Percentiles rank a stretch among this genome's conserved stretches.
These are phyloP conservation scores for Matsumurasca onukii DNA, from an alignment of 1,140 invertebrate species.

Conservation along the genomic window DNA sequence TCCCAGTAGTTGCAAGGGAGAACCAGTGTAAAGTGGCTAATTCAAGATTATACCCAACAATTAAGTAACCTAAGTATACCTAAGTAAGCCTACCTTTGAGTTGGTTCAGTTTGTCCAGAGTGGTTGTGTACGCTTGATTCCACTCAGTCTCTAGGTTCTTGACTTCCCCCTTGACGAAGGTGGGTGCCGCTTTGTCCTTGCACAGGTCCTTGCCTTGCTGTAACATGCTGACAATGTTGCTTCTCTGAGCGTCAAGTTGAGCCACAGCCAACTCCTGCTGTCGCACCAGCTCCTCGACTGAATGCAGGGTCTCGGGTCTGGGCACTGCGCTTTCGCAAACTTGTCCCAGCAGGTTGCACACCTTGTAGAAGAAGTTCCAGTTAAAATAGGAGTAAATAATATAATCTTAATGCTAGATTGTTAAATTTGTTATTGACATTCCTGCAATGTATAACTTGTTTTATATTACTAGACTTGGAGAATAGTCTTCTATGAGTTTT, in stretches of 20 bases:
- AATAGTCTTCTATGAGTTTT: too few species aligned
- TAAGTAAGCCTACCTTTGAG: too few species aligned
- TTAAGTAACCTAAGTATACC: too few species aligned
- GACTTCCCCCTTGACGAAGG: slow-evolving; percentile 82
- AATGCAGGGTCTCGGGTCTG: slow-evolving; percentile 69
- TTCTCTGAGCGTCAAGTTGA: slow-evolving; percentile 81
- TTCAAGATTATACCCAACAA: too few species aligned
- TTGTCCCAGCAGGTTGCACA: slow-evolving; percentile 67
- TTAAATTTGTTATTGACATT: too few species aligned
- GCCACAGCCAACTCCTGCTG: slow-evolving; percentile 79
- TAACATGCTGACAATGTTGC: slow-evolving; percentile 85
- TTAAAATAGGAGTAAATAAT: not conserved
- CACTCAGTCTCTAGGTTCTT: slow-evolving; percentile 81
- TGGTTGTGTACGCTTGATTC: slow-evolving; percentile 84
- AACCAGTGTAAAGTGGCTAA: too few species aligned
- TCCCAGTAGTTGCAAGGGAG: too few species aligned
- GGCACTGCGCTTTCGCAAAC: slow-evolving; percentile 69
- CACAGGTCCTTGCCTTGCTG: slow-evolving; percentile 84
- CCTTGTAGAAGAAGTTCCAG: slow-evolving; percentile 36
- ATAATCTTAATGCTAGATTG: too few species aligned
- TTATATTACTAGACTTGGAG: too few species aligned
- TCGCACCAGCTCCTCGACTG: slow-evolving; percentile 69
- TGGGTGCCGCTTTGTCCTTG: slow-evolving; percentile 74
- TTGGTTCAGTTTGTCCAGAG: slow-evolving; percentile 77
- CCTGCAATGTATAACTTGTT: too few species aligned